These are phyloP conservation scores for Austrolebias charrua DNA, from an alignment of 2,797 vertebrate species.

Conservation along the genomic window DNA sequence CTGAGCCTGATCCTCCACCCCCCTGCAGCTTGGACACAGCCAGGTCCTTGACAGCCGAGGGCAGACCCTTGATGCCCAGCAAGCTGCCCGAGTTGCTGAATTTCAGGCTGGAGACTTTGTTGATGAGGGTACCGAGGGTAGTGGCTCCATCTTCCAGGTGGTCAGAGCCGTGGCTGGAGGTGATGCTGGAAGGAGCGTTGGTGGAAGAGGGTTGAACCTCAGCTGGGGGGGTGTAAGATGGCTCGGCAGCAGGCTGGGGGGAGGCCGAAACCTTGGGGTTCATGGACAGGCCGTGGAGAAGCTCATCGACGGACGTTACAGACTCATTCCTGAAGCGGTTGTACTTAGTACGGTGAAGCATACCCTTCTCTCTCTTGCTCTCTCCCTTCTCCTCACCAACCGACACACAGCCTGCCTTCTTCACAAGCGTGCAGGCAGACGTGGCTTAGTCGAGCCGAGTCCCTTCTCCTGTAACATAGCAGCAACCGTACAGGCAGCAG, in stretches of 20 bases:
- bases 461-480: slow-evolving; percentile 88
- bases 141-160: slow-evolving; percentile 94
- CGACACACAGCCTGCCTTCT: slow-evolving; percentile 79
- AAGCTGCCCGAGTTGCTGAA: slow-evolving; percentile 91
- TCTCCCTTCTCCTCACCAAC: slow-evolving; percentile 69
- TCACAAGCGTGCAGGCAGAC: slow-evolving; percentile 89
- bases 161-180: slow-evolving; percentile 73
- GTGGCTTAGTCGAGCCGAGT: slow-evolving; percentile 83
- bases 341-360: slow-evolving; percentile 99
- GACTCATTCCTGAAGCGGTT: slow-evolving; percentile 99
- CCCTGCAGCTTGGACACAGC: slow-evolving; percentile 94
- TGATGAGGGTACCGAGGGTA: slow-evolving; percentile 94
- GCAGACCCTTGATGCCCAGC: slow-evolving; percentile 92
- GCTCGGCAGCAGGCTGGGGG: slow-evolving; percentile 83
- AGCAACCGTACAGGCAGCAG: slow-evolving; percentile 74
- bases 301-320: slow-evolving; percentile 97
- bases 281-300: slow-evolving; percentile 95
- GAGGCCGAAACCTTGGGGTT: slow-evolving; percentile 92
- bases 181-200: slow-evolving; percentile 65
- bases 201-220: slow-evolving; percentile 80
- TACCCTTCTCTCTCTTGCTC: slow-evolving; percentile 90
- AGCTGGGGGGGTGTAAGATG: slow-evolving; percentile 85
- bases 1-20: slow-evolving; percentile 84
- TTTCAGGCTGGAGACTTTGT: slow-evolving; percentile 98
- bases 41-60: slow-evolving; percentile 95